These are phyloP conservation scores for Lepisosteus osseus DNA, from an alignment of 2,113 vertebrate genomes.

Conservation along the genomic window DNA sequence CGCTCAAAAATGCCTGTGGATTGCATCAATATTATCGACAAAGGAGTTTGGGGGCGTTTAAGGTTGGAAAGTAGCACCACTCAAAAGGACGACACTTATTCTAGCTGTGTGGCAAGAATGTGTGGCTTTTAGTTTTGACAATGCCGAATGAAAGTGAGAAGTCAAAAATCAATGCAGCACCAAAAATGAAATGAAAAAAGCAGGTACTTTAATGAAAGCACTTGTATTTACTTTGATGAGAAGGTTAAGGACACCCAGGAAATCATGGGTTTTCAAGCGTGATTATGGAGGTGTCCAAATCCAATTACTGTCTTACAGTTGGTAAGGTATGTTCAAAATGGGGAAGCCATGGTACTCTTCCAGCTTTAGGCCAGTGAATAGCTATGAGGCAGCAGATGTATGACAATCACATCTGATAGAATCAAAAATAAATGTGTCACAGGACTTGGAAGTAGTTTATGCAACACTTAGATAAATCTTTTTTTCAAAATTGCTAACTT, in stretches of 20 bases:
- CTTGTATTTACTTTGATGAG: conserved; percentile 20
- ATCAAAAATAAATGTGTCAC: too few relatives aligned
- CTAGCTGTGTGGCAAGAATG: conserved; percentile 44
- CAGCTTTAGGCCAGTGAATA: too few relatives aligned
- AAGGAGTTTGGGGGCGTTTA: conserved; percentile 68
- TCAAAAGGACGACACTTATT: conserved; percentile 60
- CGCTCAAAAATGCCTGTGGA: conserved; percentile 77
- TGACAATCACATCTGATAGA: too few relatives aligned
- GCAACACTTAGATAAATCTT: too few relatives aligned
- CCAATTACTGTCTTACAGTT: conserved; percentile 7
- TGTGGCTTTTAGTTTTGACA: conserved; percentile 54
- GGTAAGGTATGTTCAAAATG: neutral
- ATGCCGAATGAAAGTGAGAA: conserved; percentile 43
- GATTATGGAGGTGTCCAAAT: conserved; percentile 13
- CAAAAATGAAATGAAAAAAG: conserved; percentile 17
- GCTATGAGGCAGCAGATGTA: too few relatives aligned
- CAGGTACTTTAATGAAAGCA: conserved; percentile 15
- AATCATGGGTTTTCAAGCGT: conserved; percentile 26
- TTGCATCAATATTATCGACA: conserved; percentile 86
- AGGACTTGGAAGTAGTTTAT: too few relatives aligned
- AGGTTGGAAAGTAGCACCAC: conserved; percentile 57
- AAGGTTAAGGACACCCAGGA: conserved; percentile 12
- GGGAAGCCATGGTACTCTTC: neutral
- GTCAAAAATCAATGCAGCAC: conserved; percentile 60
- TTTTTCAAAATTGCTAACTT: too few relatives aligned